Base-by-base conservation (phyloP, 2,113 vertebrate genomes). In the Tragelaphus imberbis region DNA sequence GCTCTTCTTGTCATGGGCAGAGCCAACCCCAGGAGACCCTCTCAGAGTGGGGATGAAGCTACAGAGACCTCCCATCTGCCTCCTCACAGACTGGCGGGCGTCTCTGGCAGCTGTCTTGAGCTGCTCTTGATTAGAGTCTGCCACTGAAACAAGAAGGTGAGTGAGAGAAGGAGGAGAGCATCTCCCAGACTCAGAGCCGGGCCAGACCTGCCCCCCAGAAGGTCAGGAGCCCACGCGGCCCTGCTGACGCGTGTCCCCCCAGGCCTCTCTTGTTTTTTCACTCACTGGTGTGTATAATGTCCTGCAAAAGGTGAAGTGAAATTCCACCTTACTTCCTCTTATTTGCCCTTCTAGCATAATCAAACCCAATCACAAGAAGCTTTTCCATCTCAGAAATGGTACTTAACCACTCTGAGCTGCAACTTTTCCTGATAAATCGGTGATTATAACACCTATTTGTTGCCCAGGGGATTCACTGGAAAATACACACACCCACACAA, bases 211-310 rank as follows among this genome's bases (percentile, higher is more conserved):
- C 75, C 21, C 88, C 85, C 0, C 0, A 82, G 86, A 51, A 65
- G 84, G 19, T 59, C 47, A 28, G 0, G 61, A 25, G 7, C 61
- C 71, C 30, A 9, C 19, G 4, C 53, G 5, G 77, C 13, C 30
- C 88, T 25, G 10, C 65, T 97, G 91, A 96, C 27, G 12, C 55
- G 84, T 16, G 2, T 81, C 10, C 71, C 91, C 77, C 79, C 89
- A 58, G 61, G 88, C 90, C 28, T 92, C 11, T 87, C 27, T 0
- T 44, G 56, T 55, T 49, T 90, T 88, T 65, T 59, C 40, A 65
- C 40, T 92, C 82, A 89, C 0, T 47, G 77, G 2, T 84, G 27
- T 94, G 85, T 40, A 53, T 44, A 92, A 56, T 30, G 65, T 81
- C 88, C 88, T 63, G 36, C 55, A 63, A 89, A 92, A 84, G 58